Evolutionary conservation across 2,888 invertebrate genomes (phyloP).

Genomic region (Actias luna): DNA sequence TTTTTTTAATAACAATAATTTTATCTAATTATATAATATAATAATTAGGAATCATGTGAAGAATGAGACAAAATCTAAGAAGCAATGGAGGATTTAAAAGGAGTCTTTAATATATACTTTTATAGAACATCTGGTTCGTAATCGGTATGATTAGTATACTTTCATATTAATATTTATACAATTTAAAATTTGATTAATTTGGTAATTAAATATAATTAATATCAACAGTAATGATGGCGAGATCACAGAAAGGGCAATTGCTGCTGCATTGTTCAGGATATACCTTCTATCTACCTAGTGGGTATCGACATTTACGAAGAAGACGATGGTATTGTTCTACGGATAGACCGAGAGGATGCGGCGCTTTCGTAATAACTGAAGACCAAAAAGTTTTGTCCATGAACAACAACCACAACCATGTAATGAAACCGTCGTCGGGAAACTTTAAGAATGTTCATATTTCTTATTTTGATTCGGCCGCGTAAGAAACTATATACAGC

Average conservation of each 20-base stretch:
- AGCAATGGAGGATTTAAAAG: too few relatives aligned
- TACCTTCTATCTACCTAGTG: conserved; percentile 30
- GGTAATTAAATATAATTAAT: neutral
- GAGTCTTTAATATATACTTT: neutral
- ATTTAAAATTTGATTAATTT: neutral
- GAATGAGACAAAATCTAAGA: neutral
- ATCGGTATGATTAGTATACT: neutral
- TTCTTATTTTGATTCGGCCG: neutral
- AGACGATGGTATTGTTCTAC: conserved; percentile 39
- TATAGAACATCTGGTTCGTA: neutral
- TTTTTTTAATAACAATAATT: too few relatives aligned
- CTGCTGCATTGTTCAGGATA: conserved; percentile 28
- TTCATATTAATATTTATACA: neutral
- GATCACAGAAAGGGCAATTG: conserved; percentile 31
- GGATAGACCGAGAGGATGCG: conserved; percentile 33
- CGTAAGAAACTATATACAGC: neutral
- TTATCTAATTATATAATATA: neutral
- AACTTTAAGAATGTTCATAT: conserved; percentile 7
- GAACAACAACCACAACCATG: conserved; percentile 24
- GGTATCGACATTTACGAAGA: conserved; percentile 19
- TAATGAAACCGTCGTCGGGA: conserved; percentile 11
- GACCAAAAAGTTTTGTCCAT: conserved; percentile 18
- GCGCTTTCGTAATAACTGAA: conserved; percentile 27
- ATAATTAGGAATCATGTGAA: neutral
- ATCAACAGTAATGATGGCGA: conserved; percentile 18